Evolutionary conservation across 2,797 vertebrate species (phyloP), one percentile per base, ranked within the genome.

Genomic region (Gymnothorax javanicus): DNA sequence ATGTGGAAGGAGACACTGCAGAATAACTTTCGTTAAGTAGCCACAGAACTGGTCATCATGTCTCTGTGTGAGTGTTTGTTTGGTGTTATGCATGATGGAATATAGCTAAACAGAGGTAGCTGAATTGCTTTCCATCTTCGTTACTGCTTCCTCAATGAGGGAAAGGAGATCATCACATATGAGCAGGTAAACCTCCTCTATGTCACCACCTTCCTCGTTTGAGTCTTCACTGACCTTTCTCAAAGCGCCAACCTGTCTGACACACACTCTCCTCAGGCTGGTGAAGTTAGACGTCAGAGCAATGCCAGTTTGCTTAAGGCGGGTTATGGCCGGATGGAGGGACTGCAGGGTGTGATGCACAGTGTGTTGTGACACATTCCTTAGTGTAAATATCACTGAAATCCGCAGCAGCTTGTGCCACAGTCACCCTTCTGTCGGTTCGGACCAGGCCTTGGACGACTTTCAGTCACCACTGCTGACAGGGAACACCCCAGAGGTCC

Each of bases 151-250:
- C 52, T 87, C 87, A 87, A 89, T 85, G 11, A 88, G 67, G 52
- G 59, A 62, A 33, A 86, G 82, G n/a, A 88, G 43, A 62, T 88
- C 85, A 82, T 84, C 84, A 23, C 52, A 71, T 62, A 89, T 85
- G 71, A 89, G 85, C 54, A 87, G 88, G 11, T 88, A 86, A 27
- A 87, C 86, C 23, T 88, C 83, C 64, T 54, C 85, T 77, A 88
- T 0, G 20, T 88, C 84, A 1, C 15, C 73, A 8, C 79, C 11
- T 17, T 87, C 89, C n/a, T 71, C 89, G 86, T 83, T 60, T n/a
- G 84, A 56, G 67, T 85, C 64, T 20, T 52, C 73, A 54, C 12
- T 83, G 25, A 87, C 59, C 79, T 57, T 86, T 64, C 86, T 27
- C 73, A 88, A 82, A 59, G 57, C 17, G n/a, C 33, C 4, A 12